Evolutionary conservation across 2,113 vertebrate genomes (phyloP).

Genomic region (Grammomys surdaster): DNA sequence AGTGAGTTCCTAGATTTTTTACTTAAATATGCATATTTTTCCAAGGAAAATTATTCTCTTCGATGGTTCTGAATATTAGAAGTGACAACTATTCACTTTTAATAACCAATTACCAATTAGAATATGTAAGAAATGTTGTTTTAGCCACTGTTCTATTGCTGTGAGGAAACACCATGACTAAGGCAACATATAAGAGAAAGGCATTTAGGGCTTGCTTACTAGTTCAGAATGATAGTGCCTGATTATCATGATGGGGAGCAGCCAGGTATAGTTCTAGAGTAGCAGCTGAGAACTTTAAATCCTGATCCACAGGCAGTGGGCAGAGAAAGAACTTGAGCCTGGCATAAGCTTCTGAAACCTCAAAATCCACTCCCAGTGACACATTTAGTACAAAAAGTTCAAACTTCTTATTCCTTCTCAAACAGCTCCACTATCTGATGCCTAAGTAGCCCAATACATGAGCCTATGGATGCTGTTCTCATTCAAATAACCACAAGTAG

Average conservation of each 20-base stretch:
- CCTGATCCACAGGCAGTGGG: not conserved
- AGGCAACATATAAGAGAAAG: not conserved
- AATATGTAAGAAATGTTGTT: constrained; percentile 16
- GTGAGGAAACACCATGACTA: not conserved
- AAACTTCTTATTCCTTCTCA: not conserved
- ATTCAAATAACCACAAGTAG: not conserved
- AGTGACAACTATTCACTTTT: constrained; percentile 46
- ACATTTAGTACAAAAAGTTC: not conserved
- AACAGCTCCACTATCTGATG: not conserved
- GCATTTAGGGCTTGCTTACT: not conserved
- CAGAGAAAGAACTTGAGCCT: not conserved
- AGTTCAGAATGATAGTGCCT: not conserved
- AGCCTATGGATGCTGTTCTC: not conserved
- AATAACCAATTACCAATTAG: constrained; percentile 15
- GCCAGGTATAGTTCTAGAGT: not conserved
- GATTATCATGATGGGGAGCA: not conserved
- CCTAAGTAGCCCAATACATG: not conserved
- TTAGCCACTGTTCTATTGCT: not conserved
- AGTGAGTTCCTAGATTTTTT: constrained; percentile 52
- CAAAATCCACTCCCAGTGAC: not conserved
- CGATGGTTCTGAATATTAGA: constrained; percentile 47
- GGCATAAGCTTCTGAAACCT: not conserved
- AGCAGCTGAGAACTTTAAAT: not conserved
- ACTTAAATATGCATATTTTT: constrained; percentile 7
- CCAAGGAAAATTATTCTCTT: constrained; percentile 29